Percentiles rank a stretch among this genome's conserved stretches.
These are phyloP conservation scores for Oryzaephilus surinamensis DNA, from an alignment of 1,140 invertebrate species.

Conservation along the genomic window DNA sequence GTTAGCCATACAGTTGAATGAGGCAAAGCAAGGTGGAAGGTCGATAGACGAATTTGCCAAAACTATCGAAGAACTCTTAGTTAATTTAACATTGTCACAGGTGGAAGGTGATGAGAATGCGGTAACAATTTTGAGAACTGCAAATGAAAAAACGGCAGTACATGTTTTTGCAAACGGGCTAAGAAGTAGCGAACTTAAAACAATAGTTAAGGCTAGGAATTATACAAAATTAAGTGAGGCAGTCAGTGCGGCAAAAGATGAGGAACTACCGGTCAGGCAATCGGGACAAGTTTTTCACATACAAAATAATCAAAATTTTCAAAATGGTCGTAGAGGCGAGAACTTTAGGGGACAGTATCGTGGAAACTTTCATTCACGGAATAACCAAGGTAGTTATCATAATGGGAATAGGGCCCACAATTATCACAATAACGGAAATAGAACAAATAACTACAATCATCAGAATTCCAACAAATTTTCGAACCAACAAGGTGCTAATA, in stretches of 20 bases:
- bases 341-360: background rate
- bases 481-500: too few species aligned
- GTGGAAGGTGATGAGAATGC: conserved; percentile 5
- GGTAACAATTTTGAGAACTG: conserved; percentile 5
- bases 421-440: background rate
- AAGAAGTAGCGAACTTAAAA: conserved; percentile 10
- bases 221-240: conserved; percentile 10
- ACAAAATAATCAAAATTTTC: background rate
- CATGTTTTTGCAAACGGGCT: conserved; percentile 16
- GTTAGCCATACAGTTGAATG: conserved; percentile 7
- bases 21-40: conserved; percentile 10
- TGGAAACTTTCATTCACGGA: background rate
- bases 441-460: background rate
- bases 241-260: conserved; percentile 11
- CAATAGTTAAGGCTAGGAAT: conserved; percentile 11
- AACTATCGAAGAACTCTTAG: conserved; percentile 11
- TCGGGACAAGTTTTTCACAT: too few species aligned
- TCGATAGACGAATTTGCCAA: conserved; percentile 13
- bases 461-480: background rate
- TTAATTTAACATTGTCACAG: conserved; percentile 12
- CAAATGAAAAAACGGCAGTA: conserved; percentile 15
- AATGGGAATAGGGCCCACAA: background rate
- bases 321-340: background rate
- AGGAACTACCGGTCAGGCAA: conserved; percentile 7
- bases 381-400: background rate